Base-by-base conservation (phyloP, 2,113 vertebrate species). In the Lathamus discolor region DNA sequence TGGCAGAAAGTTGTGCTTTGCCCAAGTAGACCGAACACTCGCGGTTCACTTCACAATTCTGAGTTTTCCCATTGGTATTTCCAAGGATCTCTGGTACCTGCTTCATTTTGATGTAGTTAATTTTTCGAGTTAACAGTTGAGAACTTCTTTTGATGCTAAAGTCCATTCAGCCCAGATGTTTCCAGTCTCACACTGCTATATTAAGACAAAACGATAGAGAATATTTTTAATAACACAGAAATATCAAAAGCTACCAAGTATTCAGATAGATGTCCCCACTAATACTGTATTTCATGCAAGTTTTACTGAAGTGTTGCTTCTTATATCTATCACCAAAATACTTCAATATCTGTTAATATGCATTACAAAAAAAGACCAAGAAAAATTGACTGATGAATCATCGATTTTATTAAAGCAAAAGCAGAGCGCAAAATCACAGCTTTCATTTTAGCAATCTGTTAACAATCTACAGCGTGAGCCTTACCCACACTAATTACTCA, bases 61-160 rank as follows among this genome's bases (percentile, higher is more conserved):
- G 98, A 46, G 98, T 90, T 93, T 98, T 99, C 48, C 98, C 98
- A 6, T 98, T 97, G 27, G 97, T 20, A 62, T 63, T 97, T 85
- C 98, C 97, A 12, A 99, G 98, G 92, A 98, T 97, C 83, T 99
- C 99, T 5, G 99, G 98, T 5, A 98, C 98, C 97, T 99, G 99
- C 97, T 99, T 99, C 99, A 99, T 99, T 98, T 98, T 99, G 93
- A 98, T 89, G 31, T 98, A 98, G 96, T 97, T 98, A 85, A 98
- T 98, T 97, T 99, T 98, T 54, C 97, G 98, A 96, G 98, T 98
- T 52, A 98, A 97, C 90, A 98, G 98, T 95, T 99, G 97, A 92
- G 99, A 98, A 87, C 97, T 98, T 92, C 98, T 98, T 96, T 97
- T 98, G 97, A 98, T 90, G 97, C 97, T 97, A 88, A 97, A 94